These are phyloP conservation scores for Triops cancriformis DNA, from an alignment of 1,140 invertebrate genomes.

Conservation along the genomic window DNA sequence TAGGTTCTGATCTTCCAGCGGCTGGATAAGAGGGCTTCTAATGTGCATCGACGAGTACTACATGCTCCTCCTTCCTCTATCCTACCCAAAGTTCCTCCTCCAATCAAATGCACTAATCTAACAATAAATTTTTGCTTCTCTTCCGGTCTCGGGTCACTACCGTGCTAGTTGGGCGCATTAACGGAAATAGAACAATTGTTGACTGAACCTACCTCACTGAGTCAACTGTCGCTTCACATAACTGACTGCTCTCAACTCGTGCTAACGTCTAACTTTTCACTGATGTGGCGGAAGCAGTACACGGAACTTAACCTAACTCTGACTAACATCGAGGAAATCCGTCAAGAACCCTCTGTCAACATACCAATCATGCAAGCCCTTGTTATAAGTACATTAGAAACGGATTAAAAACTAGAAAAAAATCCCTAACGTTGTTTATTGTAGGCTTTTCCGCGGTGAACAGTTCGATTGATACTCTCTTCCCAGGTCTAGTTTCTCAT, in stretches of 20 bases:
- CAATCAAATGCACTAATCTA: too few species aligned
- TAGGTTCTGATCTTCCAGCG: too few species aligned
- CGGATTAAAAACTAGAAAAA: background rate
- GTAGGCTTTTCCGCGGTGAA: background rate
- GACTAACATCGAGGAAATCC: background rate
- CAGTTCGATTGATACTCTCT: conserved; percentile 15
- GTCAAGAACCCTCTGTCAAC: background rate
- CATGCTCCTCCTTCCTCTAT: too few species aligned
- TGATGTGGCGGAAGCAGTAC: background rate
- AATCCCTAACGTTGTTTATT: background rate
- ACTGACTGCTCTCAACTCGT: background rate
- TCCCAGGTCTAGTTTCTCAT: conserved; percentile 10
- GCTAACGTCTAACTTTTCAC: background rate
- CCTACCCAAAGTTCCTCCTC: too few species aligned
- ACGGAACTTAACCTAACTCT: background rate
- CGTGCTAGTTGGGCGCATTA: background rate
- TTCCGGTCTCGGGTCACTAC: background rate
- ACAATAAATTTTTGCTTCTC: background rate
- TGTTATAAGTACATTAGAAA: background rate
- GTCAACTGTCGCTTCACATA: background rate
- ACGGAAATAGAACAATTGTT: background rate
- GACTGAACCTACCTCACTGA: background rate
- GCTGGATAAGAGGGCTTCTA: too few species aligned
- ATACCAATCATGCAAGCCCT: background rate
- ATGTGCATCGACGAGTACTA: too few species aligned